Percentiles rank a stretch among this genome's conserved stretches.
Conservation (phyloP, 2,797 vertebrate genomes). For the Epinephelus coioides region DNA sequence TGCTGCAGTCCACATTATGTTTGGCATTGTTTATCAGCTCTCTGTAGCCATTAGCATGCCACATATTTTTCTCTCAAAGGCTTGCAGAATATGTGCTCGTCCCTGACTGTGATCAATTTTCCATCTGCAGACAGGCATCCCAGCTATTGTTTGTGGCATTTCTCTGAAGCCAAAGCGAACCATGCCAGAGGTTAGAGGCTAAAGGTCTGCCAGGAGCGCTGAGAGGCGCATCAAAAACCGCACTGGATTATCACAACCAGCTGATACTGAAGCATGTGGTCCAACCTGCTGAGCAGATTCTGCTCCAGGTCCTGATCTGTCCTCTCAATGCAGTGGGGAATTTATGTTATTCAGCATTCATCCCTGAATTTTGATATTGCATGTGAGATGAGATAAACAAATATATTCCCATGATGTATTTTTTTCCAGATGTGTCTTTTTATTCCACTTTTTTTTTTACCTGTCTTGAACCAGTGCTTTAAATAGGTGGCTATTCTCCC, state of each 20-base stretch:
- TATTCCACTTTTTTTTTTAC: neutral
- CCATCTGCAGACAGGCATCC: slow-evolving; percentile 48
- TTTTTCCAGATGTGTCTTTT: neutral
- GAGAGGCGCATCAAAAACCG: slow-evolving; percentile 47
- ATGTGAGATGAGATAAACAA: neutral
- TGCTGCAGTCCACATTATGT: slow-evolving; percentile 22
- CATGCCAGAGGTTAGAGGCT: slow-evolving; percentile 39
- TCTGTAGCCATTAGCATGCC: neutral
- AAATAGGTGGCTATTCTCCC: neutral
- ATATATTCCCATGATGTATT: neutral
- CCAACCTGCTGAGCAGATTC: neutral
- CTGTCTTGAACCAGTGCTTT: neutral
- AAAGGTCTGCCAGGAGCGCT: slow-evolving; percentile 29
- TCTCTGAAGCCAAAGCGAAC: slow-evolving; percentile 62
- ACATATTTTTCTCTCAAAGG: slow-evolving; percentile 29
- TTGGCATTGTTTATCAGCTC: slow-evolving; percentile 18
- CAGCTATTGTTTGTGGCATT: slow-evolving; percentile 44
- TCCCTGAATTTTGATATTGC: neutral
- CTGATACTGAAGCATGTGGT: slow-evolving; percentile 12
- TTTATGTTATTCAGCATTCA: slow-evolving; percentile 5
- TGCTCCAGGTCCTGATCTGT: neutral
- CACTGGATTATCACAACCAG: slow-evolving; percentile 44
- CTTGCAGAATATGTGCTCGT: slow-evolving; percentile 30
- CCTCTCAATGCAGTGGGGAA: neutral
- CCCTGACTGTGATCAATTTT: slow-evolving; percentile 54